Conservation (phyloP, 2,113 vertebrate genomes). For the Corapipo altera region DNA sequence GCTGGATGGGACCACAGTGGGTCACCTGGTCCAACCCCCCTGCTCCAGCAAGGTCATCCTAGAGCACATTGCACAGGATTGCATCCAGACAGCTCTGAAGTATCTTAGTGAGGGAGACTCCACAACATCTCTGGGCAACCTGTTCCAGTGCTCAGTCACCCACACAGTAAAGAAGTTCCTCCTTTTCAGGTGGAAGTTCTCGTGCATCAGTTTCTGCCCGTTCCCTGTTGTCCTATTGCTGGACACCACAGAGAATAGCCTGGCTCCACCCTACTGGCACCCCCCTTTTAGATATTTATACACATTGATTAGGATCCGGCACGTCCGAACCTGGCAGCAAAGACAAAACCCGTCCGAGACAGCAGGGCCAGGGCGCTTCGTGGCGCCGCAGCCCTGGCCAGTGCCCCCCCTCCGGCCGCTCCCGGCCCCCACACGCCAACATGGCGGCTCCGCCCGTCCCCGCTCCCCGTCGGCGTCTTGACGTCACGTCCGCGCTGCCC, state of each 20-base stretch:
- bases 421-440: background rate
- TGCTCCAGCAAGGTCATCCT: background rate
- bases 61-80: too few species aligned
- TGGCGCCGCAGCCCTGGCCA: background rate
- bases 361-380: rapidly evolving
- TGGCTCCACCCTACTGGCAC: background rate
- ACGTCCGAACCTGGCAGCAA: background rate
- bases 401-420: too few species aligned
- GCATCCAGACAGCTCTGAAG: rapidly evolving
- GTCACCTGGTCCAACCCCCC: background rate
- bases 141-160: background rate
- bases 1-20: background rate
- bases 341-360: background rate
- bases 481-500: background rate
- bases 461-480: background rate
- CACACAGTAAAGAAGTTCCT: too few species aligned
- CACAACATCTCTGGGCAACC: background rate
- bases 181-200: too few species aligned
- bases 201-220: background rate
- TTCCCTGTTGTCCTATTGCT: background rate
- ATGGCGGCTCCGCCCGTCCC: rapidly evolving
- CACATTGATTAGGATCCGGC: background rate
- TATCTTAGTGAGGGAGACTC: rapidly evolving
- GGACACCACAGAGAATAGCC: background rate
- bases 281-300: background rate